phyloP scores from a whole-genome alignment of 2,113 vertebrate species.

The Eolophus roseicapilla region DNA sequence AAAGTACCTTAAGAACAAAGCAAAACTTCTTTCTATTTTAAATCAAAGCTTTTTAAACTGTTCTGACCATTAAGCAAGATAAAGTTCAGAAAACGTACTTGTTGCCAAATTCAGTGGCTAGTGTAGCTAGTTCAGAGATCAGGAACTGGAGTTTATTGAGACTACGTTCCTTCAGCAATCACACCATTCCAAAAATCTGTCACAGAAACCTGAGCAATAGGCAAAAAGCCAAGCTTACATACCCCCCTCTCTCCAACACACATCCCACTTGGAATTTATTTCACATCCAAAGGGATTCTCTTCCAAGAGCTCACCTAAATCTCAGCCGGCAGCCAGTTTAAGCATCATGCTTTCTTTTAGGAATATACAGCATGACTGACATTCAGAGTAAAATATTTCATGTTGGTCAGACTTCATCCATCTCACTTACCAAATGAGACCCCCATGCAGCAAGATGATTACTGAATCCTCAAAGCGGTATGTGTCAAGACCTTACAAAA shows the following conservation, averaged over 20 bases:
- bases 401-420: neutral
- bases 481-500: neutral
- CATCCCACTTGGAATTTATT: neutral
- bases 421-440: neutral
- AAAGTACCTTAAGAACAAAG: conserved; percentile 9
- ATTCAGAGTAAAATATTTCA: neutral
- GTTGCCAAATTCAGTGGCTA: neutral
- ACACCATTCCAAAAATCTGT: neutral
- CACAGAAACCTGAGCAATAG: neutral
- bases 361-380: neutral
- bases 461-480: neutral
- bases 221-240: neutral
- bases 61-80: neutral
- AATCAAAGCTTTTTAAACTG: neutral
- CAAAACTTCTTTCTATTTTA: neutral
- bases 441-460: neutral
- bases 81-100: neutral
- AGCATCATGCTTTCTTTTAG: neutral
- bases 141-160: neutral
- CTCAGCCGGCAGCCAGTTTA: neutral
- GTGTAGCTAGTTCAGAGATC: neutral
- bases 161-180: neutral
- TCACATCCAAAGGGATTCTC: neutral
- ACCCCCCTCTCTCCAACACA: neutral
- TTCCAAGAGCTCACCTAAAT: neutral